Evolutionary conservation across 2,113 vertebrate species (phyloP).

Genomic region (Lophius piscatorius): DNA sequence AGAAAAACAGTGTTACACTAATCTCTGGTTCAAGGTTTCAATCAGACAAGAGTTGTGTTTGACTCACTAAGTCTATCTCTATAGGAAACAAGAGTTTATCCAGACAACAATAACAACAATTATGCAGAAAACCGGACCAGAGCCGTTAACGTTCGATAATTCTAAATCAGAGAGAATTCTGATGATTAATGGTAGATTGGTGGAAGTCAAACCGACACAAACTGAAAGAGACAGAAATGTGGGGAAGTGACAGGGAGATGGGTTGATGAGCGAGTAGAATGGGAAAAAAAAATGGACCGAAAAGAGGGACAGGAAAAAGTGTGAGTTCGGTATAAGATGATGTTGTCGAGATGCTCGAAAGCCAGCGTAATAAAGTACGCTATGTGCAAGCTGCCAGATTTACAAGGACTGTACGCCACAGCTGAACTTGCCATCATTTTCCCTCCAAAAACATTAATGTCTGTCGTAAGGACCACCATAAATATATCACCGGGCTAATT

Average conservation of each 20-base stretch:
- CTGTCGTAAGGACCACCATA: conserved; percentile 54
- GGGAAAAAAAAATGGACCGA: conserved; percentile 30
- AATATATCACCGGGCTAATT: conserved; percentile 70
- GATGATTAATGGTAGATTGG: neutral
- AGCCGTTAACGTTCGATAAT: too few relatives aligned
- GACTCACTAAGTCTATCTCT: too few relatives aligned
- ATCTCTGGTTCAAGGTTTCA: too few relatives aligned
- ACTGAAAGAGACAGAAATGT: neutral
- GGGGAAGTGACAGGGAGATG: conserved; percentile 1
- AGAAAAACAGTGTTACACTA: too few relatives aligned
- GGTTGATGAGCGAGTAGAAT: conserved; percentile 22
- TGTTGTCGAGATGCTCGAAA: conserved; percentile 49
- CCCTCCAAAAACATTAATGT: conserved; percentile 72
- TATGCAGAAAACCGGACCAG: too few relatives aligned
- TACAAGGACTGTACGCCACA: conserved; percentile 65
- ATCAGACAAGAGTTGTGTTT: too few relatives aligned
- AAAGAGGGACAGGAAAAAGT: conserved; percentile 30
- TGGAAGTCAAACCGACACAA: conserved; percentile 6
- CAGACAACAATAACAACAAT: too few relatives aligned
- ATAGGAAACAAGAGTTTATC: too few relatives aligned
- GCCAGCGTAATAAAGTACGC: conserved; percentile 63
- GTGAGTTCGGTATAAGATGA: conserved; percentile 31
- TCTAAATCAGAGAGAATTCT: too few relatives aligned
- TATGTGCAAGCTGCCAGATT: conserved; percentile 69
- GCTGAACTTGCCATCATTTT: conserved; percentile 70